phyloP scores from a whole-genome alignment of 2,888 invertebrate genomes.

The Agelastica alni region DNA sequence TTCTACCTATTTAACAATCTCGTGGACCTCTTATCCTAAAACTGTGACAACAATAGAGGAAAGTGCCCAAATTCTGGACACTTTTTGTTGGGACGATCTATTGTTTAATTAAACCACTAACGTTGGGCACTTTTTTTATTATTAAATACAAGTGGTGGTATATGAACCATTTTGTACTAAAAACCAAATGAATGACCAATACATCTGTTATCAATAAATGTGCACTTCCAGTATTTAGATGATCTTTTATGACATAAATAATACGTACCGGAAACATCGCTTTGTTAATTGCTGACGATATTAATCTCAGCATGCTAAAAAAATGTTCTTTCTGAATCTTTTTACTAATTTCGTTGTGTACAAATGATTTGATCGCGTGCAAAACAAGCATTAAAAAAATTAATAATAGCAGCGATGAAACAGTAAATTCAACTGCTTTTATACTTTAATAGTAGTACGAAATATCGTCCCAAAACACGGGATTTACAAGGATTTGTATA shows the following conservation, averaged over 20 bases:
- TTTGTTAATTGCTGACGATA: constrained; percentile 10
- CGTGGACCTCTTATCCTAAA: no score
- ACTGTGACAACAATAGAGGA: no score
- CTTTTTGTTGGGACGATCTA: no score
- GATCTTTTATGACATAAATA: not conserved
- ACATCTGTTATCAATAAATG: not conserved
- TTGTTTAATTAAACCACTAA: no score
- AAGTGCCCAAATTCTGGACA: no score
- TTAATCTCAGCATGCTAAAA: constrained; percentile 7
- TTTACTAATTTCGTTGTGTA: not conserved
- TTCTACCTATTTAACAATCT: no score
- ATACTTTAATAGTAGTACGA: not conserved
- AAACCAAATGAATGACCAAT: not conserved
- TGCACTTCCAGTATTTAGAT: not conserved
- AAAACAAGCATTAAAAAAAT: constrained; percentile 6
- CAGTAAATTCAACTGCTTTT: constrained; percentile 7
- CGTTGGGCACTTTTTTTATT: no score
- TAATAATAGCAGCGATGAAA: constrained; percentile 9
- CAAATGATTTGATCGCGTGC: constrained; percentile 10
- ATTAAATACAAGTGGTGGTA: no score
- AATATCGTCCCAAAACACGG: not conserved
- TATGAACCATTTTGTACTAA: no score
- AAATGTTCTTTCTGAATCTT: constrained; percentile 1
- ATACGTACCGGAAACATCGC: constrained; percentile 9
- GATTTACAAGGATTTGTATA: no score